Evolutionary conservation across 1,140 invertebrate species (phyloP).

Genomic region (Aporrectodea caliginosa): DNA sequence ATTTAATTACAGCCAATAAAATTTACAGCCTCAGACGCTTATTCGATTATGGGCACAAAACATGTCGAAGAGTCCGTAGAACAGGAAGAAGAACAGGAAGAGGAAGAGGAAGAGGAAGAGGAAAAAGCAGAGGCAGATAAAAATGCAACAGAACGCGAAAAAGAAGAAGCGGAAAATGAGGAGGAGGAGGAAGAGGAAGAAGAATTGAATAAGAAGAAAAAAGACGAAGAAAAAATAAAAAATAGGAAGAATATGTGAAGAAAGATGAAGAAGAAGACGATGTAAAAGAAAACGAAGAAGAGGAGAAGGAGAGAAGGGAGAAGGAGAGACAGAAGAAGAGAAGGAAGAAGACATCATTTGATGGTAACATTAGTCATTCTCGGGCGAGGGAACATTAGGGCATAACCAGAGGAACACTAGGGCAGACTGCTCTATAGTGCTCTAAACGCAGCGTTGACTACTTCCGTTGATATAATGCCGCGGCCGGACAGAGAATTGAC

Average conservation of each 20-base stretch:
- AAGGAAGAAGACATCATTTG: too few species aligned
- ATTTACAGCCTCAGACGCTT: too few species aligned
- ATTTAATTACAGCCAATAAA: too few species aligned
- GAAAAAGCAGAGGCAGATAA: not conserved
- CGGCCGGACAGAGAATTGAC: not conserved
- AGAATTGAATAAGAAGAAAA: too few species aligned
- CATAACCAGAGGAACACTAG: not conserved
- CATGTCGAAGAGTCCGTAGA: not conserved
- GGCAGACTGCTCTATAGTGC: not conserved
- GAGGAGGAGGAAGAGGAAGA: too few species aligned
- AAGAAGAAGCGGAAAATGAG: too few species aligned
- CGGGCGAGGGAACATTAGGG: not conserved
- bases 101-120: not conserved
- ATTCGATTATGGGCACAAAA: too few species aligned
- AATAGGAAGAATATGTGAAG: not conserved
- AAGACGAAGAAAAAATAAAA: not conserved
- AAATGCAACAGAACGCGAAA: not conserved
- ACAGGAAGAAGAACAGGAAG: not conserved
- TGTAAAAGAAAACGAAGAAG: not conserved
- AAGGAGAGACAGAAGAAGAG: too few species aligned
- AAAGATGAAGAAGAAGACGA: not conserved
- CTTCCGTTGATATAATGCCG: not conserved
- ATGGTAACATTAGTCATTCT: not conserved
- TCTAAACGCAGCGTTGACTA: not conserved
- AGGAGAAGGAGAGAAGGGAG: too few species aligned